Conservation (phyloP, 2,113 vertebrate species). For the Ellobius talpinus region DNA sequence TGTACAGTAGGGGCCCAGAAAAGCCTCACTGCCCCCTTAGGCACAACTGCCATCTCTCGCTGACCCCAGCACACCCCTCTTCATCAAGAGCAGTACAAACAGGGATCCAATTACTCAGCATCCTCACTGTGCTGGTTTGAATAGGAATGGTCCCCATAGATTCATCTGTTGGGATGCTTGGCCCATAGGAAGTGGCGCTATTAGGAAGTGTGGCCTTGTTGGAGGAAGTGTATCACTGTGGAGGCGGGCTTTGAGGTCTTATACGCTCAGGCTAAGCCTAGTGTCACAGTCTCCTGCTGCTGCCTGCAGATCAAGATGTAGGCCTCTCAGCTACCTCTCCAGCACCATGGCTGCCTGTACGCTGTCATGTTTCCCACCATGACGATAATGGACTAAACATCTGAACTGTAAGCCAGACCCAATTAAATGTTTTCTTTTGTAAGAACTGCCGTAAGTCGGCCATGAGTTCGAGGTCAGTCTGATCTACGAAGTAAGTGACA, state of each 20-base stretch:
- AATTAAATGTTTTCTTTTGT: not conserved
- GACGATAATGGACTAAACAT: not conserved
- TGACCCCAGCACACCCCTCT: not conserved
- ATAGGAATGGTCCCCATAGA: not conserved
- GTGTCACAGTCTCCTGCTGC: not conserved
- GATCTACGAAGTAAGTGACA: not conserved
- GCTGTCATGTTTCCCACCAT: not conserved
- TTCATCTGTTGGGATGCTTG: not conserved
- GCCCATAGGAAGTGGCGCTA: not conserved
- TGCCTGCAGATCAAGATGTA: not conserved
- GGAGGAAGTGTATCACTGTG: not conserved
- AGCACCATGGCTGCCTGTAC: not conserved
- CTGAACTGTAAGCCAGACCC: not conserved
- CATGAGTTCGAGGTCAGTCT: not conserved
- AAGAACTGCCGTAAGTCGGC: not conserved
- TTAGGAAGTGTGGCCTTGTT: not conserved
- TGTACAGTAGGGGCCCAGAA: not conserved
- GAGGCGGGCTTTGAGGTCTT: not conserved
- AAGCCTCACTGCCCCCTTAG: not conserved
- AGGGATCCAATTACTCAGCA: not conserved
- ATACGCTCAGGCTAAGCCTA: not conserved
- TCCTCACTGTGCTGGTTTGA: not conserved
- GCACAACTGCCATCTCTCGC: not conserved
- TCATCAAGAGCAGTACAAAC: not conserved
- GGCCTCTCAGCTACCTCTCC: not conserved